Conservation (phyloP, 2,888 invertebrate species). For the Patella caerulea region DNA sequence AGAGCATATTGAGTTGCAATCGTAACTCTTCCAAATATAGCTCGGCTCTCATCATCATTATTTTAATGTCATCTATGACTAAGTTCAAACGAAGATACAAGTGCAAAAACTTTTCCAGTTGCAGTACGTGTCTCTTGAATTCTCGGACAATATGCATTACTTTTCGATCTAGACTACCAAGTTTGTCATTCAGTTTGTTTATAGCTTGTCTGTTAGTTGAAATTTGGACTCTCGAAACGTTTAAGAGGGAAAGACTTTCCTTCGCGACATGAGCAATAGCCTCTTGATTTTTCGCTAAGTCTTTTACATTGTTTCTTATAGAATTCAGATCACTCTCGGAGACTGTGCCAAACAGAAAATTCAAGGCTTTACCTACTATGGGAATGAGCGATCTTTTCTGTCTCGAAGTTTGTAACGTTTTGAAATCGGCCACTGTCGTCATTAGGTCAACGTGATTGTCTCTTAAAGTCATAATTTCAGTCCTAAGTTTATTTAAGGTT, state of each 20-base stretch:
- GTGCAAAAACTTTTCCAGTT: not conserved
- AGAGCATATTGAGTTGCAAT: not conserved
- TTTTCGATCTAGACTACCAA: no score
- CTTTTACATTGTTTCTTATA: no score
- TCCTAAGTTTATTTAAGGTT: not conserved
- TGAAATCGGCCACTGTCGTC: not conserved
- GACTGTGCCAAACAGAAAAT: not conserved
- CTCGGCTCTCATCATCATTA: not conserved
- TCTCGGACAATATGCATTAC: no score
- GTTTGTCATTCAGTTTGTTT: not conserved
- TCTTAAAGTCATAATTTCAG: not conserved
- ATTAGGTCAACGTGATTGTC: not conserved
- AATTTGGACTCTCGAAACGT: constrained; percentile 6
- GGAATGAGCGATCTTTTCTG: constrained; percentile 7
- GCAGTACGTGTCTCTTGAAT: not conserved
- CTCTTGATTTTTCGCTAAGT: no score
- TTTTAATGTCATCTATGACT: not conserved
- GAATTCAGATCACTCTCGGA: not conserved
- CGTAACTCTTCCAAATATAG: not conserved
- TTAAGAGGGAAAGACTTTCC: not conserved
- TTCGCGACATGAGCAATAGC: not conserved
- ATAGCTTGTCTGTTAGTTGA: not conserved
- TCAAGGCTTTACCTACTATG: not conserved
- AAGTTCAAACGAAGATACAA: not conserved
- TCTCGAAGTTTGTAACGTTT: constrained; percentile 5